Evolutionary conservation across 1,140 invertebrate genomes (phyloP), one percentile per base, ranked within the genome.

Genomic region (Bombus pyrosoma): DNA sequence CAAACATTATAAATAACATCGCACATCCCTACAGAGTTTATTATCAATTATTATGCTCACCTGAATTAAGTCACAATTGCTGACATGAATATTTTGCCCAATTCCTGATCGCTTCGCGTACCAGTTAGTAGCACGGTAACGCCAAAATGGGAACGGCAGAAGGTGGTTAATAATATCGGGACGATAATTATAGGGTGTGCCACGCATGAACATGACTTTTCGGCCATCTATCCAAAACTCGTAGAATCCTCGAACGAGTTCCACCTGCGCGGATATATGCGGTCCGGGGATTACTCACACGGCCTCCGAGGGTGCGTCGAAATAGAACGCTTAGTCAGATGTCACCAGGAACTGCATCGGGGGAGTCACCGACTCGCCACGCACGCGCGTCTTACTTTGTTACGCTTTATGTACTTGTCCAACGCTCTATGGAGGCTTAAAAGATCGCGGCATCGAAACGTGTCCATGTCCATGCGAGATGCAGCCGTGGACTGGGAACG

Each of bases 241-340:
- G 88, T 85, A 88, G 86, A 88, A 89, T 89, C 86, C 87, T 78
- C 88, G 88, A 86, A 89, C 81, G 88, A 79, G 88, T 90, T 89
- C 88, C 88, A 89, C 81, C 86, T 89, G 88, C 81, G 81, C 83
- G 80, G 81, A 89, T 87, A 89, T 89, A 89, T 89, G 85, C 78
- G 87, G 81, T 83, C 87, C 76, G 77, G 71, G 85, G 86, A 91
- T 92, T 92, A 92, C 90, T 92, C 87, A 92, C 85, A 74, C 74
- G 83, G 81, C 86, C 83, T 88, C 86, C 53, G 85, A 80, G 91
- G 85, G 89, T 86, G 85, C 77, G 88, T 91, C 81, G 83, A 93
- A 93, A 93, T 92, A 93, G 91, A 92, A 91, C 91, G 88, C 90
- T 93, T 92, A 92, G 88, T 93, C 91, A 92, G 86, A 92, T 87